Base-by-base conservation (phyloP, 2,888 invertebrate species). In the Julus scanicus region DNA sequence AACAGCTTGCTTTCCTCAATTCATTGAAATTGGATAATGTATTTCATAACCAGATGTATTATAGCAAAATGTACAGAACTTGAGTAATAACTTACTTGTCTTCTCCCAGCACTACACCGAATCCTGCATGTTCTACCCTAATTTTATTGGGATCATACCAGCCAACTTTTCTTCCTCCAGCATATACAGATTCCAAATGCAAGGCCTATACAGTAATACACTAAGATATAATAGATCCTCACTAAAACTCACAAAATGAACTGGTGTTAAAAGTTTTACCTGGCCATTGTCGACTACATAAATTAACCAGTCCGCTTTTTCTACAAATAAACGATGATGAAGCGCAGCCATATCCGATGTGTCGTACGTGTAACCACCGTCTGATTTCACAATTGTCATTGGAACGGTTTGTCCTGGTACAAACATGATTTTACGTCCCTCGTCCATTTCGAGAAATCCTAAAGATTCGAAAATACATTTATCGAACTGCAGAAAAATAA, bases 261-360 rank as follows among this genome's bases (percentile, higher is more conserved):
- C 37, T 39, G 84, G 15, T 20, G 9, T 39, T n/a, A 6, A 84
- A 53, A n/a, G 1, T n/a, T 87, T 94, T 90, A 94, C 94, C 93
- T 99, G 99, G 0, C 99, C 99, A 53, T 95, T 94, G 94, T 99
- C 99, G 1, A 97, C 96, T 0, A 99, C 97, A 93, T 98, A 98
- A 90, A 98, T 95, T 80, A 98, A 92, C 95, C 99, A 96, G 89
- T 97, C 96, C 2, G 94, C 96, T 89, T 96, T 96, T 92, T 99
- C 98, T 91, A 97, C 96, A 88, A 95, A 93, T 2, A 97, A 92
- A 87, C 97, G 94, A 88, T 98, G 96, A 91, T 95, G 96, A 29
- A 99, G 94, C 3, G 97, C 95, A 1, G 99, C 98, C 94, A 99
- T 94, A 92, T 99, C 99, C 0, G 99, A 99, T 0, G 99, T 99